Conservation (phyloP, 2,113 vertebrate species). For the Zosterops pallidus region DNA sequence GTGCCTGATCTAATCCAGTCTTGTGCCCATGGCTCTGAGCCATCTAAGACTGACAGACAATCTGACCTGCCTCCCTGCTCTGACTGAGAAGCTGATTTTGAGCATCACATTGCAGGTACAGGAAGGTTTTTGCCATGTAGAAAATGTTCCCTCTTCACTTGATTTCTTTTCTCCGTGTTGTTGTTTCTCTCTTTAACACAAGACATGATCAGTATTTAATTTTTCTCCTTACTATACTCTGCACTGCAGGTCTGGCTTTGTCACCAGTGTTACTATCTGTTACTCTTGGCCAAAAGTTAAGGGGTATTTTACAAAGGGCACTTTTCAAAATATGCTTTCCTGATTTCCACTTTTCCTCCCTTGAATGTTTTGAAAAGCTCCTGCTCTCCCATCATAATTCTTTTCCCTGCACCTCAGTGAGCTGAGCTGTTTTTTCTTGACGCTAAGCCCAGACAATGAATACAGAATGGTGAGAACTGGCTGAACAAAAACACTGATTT, state of each 20-base stretch:
- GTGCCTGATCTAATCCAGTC: not conserved
- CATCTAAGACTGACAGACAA: not conserved
- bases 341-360: not conserved
- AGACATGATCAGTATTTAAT: constrained; percentile 1
- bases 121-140: not conserved
- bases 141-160: not conserved
- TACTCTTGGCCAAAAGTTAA: not conserved
- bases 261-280: not conserved
- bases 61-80: not conserved
- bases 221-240: not conserved
- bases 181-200: not conserved
- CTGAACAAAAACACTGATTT: not conserved
- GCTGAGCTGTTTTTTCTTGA: not conserved
- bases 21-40: not conserved
- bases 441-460: not conserved
- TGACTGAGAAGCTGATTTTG: not conserved
- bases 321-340: not conserved
- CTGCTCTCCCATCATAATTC: not conserved
- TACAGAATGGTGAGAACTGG: not conserved
- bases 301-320: not conserved
- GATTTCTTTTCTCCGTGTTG: not conserved
- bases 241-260: not conserved
- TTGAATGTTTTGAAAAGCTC: not conserved
- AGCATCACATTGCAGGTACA: not conserved
- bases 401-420: not conserved